Base-by-base conservation (phyloP, 1,140 invertebrate species). In the Eulimnadia texana region DNA sequence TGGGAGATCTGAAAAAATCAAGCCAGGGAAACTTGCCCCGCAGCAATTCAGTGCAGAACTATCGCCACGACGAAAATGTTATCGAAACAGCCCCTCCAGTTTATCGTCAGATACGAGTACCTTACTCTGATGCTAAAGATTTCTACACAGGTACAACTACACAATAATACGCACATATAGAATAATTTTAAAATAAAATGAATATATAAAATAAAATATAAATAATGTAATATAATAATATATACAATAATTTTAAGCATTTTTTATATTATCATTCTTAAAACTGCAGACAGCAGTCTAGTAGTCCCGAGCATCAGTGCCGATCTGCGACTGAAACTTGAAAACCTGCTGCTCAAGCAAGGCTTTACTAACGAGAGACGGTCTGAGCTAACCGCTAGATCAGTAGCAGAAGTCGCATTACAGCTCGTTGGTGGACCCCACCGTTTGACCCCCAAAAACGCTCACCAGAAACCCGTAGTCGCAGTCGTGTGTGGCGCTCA, bases 31-130 rank as follows among this genome's bases (percentile, higher is more conserved):
- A 78, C 80, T 51, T 84, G 82, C 66, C 83, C 84, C 3, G 85
- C 87, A 67, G 62, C 22, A 64, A 58, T 23, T 49, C 50, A 63
- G 47, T 63, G n/a, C 66, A 67, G 58, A 81, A 79, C 63, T 84
- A 82, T 65, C 78, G 88, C 16, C 86, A 86, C 73, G 87, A 93
- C 76, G 86, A 93, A 74, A 93, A 90, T 77, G 78, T 93, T 25
- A 77, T 93, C 60, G 79, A 80, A 65, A 77, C 80, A 9, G 76
- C 78, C 63, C 82, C 83, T 16, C 77, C 79, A 23, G 77, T 79
- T 27, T 78, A 82, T 65, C 78, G 82, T 64, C 84, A 87, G 71
- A 88, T 92, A 64, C 74, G 76, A 64, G 79, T 88, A 52, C 84
- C 87, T 42, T 76, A 77, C 65, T 73, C 78, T 62, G 77, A 75